phyloP scores from a whole-genome alignment of 2,888 invertebrate genomes.

The Tridacna crocea region DNA sequence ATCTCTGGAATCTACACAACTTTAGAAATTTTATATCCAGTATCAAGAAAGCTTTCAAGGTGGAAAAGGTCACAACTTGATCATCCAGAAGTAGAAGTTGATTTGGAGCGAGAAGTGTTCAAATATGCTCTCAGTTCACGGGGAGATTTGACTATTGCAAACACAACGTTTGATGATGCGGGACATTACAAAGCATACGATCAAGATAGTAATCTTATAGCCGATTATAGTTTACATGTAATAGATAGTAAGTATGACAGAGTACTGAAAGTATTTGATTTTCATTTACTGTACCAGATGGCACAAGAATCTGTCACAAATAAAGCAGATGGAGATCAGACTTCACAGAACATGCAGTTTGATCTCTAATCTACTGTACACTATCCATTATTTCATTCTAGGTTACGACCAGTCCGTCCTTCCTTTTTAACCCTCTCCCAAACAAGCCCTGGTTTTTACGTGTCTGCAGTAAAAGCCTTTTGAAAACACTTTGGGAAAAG shows the following conservation, averaged over 20 bases:
- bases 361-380: no score
- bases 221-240: constrained; percentile 1
- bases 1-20: constrained; percentile 12
- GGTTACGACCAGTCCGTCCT: no score
- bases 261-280: no score
- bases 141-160: constrained; percentile 37
- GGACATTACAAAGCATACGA: constrained; percentile 30
- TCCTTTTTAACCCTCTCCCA: no score
- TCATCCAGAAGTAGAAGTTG: neutral
- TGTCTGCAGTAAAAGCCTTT: no score
- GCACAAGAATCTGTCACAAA: no score
- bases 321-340: no score
- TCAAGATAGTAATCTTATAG: constrained; percentile 9
- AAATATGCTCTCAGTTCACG: constrained; percentile 19
- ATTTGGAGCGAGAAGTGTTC: neutral
- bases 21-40: constrained; percentile 12
- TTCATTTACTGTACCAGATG: no score
- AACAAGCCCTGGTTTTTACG: no score
- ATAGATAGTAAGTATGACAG: constrained; percentile 8
- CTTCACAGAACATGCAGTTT: no score
- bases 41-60: neutral
- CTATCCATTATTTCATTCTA: no score
- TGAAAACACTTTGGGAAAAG: no score
- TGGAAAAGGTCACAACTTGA: neutral
- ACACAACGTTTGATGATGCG: constrained; percentile 25